Conservation (phyloP, 2,797 vertebrate genomes). For the Agapornis canus region DNA sequence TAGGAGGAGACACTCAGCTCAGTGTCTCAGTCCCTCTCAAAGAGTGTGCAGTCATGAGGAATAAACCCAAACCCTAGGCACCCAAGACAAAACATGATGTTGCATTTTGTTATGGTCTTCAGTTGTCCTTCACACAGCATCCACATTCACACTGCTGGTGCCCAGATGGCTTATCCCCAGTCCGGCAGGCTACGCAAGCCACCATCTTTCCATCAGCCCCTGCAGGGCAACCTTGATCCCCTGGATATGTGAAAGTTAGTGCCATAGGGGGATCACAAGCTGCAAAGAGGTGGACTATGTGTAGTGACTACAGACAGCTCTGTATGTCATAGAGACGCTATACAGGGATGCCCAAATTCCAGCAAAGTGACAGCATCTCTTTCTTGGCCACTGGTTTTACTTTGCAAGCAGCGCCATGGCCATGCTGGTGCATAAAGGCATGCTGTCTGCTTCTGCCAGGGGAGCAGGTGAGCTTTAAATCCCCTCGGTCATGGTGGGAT, state of each 20-base stretch:
- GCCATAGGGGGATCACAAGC: neutral
- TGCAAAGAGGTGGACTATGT: neutral
- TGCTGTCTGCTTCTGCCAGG: neutral
- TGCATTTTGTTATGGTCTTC: neutral
- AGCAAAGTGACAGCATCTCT: neutral
- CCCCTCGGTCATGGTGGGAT: neutral
- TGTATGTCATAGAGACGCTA: neutral
- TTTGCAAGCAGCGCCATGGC: neutral
- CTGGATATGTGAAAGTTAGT: neutral
- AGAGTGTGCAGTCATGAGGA: neutral
- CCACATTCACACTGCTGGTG: neutral
- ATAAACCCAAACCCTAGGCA: neutral
- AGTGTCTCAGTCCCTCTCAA: neutral
- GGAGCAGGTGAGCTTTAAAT: neutral
- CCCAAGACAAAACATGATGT: neutral
- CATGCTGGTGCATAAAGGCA: neutral
- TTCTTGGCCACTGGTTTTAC: neutral
- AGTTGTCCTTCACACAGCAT: constrained; percentile 2
- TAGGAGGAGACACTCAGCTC: neutral
- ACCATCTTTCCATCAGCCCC: neutral
- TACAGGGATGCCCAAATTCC: neutral
- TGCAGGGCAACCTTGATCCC: neutral
- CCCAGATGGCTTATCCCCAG: neutral
- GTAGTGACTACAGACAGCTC: neutral
- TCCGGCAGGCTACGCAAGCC: neutral